Evolutionary conservation across 2,113 vertebrate species (phyloP), one percentile per base, ranked within the genome.

Genomic region (Bambusicola thoracicus): DNA sequence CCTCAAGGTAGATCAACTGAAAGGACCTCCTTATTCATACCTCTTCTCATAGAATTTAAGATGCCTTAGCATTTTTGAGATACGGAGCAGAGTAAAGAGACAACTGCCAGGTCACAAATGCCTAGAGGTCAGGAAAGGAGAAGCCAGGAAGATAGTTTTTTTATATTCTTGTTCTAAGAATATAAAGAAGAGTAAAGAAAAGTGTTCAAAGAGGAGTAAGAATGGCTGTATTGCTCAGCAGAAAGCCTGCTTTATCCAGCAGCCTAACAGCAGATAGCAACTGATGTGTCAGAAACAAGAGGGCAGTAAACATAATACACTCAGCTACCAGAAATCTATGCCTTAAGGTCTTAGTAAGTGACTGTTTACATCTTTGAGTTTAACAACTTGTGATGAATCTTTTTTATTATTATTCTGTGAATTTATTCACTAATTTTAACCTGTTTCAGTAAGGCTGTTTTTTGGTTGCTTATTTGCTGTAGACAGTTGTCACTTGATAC

Each of bases 201-300:
- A n/a, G n/a, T 80, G 66, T 34, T 2, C 8, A 63, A 68, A 77
- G 24, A 83, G 41, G 67, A 1, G 1, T 11, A 68, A 65, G 29
- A 69, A 11, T 59, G 1, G 30, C 67, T 62, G 8, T 21, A 46
- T 48, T 86, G 29, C 67, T 91, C 55, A 82, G 12, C 92, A 89
- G 7, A 69, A 89, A 84, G n/a, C 77, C 59, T 77, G 3, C 38
- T 94, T 87, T 75, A 66, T 73, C 49, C 75, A 77, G 29, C 16
- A 38, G 69, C 55, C 51, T 76, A 79, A 30, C 22, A 3, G 25
- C 22, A 68, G 63, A 36, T 49, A 80, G n/a, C 29, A 91, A 49
- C 41, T 83, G 48, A 78, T 62, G 40, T 53, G 55, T 77, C 75
- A 82, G 79, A 89, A 95, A 73, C 41, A 94, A 87, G 82, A 85